Conservation (phyloP, 2,113 vertebrate genomes). For the Pseudonaja textilis region DNA sequence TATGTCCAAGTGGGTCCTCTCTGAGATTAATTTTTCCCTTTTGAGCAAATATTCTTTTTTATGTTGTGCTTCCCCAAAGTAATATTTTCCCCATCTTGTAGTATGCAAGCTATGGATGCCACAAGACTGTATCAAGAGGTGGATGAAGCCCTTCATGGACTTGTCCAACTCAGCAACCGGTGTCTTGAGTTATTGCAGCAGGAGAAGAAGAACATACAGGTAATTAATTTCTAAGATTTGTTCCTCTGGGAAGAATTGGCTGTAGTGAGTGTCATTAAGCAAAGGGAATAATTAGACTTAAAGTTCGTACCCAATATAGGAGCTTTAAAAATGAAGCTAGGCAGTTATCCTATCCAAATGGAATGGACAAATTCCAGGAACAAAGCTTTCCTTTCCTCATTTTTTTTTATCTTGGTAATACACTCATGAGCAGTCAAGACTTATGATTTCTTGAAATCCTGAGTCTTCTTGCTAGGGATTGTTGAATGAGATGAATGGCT, state of each 20-base stretch:
- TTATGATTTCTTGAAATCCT: background rate
- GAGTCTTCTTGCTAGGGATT: background rate
- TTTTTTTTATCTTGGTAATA: background rate
- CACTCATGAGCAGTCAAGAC: background rate
- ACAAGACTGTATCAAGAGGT: constrained; percentile 74
- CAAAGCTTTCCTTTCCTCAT: background rate
- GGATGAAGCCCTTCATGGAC: constrained; percentile 85
- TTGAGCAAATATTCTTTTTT: background rate
- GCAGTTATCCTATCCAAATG: background rate
- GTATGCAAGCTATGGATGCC: constrained; percentile 58
- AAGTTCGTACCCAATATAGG: background rate
- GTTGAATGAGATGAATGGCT: background rate
- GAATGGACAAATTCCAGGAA: background rate
- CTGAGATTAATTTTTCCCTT: no score
- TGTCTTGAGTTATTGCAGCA: constrained; percentile 77
- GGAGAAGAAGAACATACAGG: constrained; percentile 64
- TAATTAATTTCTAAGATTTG: constrained; percentile 37
- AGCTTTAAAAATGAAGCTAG: background rate
- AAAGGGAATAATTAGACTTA: background rate
- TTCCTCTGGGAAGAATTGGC: no score
- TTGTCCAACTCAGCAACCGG: constrained; percentile 84
- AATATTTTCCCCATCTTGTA: constrained; percentile 24
- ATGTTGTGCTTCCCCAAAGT: background rate
- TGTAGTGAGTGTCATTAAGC: background rate
- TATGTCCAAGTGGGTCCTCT: background rate